Evolutionary conservation across 2,888 invertebrate species (phyloP), one percentile per base, ranked within the genome.

Genomic region (Hydrotaea cyrtoneurina): DNA sequence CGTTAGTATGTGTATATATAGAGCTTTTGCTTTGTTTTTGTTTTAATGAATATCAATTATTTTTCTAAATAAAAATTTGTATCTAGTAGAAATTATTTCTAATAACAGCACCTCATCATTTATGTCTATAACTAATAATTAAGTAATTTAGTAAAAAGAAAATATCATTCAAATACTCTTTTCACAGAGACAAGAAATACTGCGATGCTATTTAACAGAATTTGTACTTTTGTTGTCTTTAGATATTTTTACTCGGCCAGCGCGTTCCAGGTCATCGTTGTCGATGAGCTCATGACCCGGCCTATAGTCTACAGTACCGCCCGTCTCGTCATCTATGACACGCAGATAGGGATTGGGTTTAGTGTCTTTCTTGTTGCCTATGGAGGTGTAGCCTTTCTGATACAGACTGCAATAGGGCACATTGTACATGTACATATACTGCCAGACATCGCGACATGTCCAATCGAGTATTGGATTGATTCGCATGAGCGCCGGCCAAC

Each of bases 321-420:
- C 94, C 88, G 91, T 92, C 31, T 85, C 88, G 0, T 87, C 80
- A 88, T 94, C 94, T 17, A 91, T 91, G 86, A 92, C 93, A 53
- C 93, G 93, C 80, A 98, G 93, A 50, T 94, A 93, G 0, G 96
- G 96, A 93, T 98, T 98, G 0, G 95, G 96, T 83, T 94, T 92
- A 0, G 98, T 98, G 91, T 97, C 97, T 55, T 94, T 93, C 82
- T 94, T 94, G 90, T 96, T 96, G 72, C 98, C 98, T 88, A 98
- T 93, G 36, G 98, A 98, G 0, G 98, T 98, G 91, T 96, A 98
- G 55, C 99, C 99, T 90, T 94, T 92, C 91, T 99, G 96, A 91
- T 99, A 99, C 0, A 99, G 93, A 46, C 94, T 93, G 91, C 99
- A 99, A 91, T 99, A 99, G 23, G 98, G 97, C 78, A 99, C 95